Evolutionary conservation across 2,888 invertebrate genomes (phyloP), one percentile per base, ranked within the genome.

Genomic region (Volucella zonaria): DNA sequence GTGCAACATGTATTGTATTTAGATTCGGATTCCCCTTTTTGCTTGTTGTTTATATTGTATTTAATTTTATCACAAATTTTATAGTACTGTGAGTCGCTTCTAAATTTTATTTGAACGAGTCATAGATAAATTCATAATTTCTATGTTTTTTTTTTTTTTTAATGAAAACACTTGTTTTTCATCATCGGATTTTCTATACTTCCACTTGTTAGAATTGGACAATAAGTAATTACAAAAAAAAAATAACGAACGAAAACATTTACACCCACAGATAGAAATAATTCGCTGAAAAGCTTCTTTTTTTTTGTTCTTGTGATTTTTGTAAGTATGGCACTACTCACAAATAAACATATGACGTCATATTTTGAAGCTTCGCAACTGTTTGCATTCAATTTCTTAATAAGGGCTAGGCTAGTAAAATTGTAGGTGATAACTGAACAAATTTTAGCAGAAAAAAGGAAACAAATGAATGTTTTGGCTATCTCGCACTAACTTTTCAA

Each of bases 261-360:
- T 74, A 68, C 77, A 73, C 71, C 71, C 73, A 49, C 73, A 67
- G 58, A 75, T 62, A 80, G 67, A 75, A 68, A 68, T 64, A 12
- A 64, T 76, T 76, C 51, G 43, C 38, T 67, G 42, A 61, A 62
- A 56, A 70, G 64, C 61, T 68, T 23, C 51, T 80, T 68, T 62
- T 80, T 68, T 62, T 56, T 62, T 79, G 45, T 79, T 71, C 52
- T 6, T 6, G 31, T 6, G 42, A 75, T 47, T 71, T 77, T 71
- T 77, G 61, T 71, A 66, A 76, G 66, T 66, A 71, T 58, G 71
- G 71, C 70, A 70, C 52, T 77, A 56, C 77, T 77, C 77, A 73
- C 73, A 82, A 82, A 77, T 77, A 82, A 67, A 73, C 58, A 42
- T 42, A 73, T 82, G 82, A 82, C 82, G 77, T 82, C 82, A 77